These are phyloP conservation scores for Homalodisca vitripennis DNA, from an alignment of 1,140 invertebrate genomes.

Conservation along the genomic window DNA sequence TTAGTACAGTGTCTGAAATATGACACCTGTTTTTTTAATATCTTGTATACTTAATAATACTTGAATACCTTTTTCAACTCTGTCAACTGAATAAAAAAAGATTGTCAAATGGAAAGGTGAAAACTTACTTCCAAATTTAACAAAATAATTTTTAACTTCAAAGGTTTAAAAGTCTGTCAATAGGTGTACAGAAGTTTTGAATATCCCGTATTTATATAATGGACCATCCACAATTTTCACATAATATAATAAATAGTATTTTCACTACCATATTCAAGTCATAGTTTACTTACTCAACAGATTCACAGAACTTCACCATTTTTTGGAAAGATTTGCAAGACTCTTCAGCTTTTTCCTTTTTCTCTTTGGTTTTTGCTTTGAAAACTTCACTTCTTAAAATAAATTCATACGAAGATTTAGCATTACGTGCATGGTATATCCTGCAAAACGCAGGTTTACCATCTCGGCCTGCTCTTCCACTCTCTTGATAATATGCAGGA, in stretches of 20 bases:
- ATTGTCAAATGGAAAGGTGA: too few species aligned
- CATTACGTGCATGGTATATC: constrained; percentile 72
- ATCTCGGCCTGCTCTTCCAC: constrained; percentile 64
- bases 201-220: not conserved
- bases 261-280: not conserved
- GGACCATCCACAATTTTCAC: not conserved
- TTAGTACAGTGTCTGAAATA: too few species aligned
- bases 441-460: constrained; percentile 58
- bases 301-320: constrained; percentile 78
- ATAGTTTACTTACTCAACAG: constrained; percentile 52
- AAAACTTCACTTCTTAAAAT: constrained; percentile 68
- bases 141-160: not conserved
- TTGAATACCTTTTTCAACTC: too few species aligned
- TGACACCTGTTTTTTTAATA: too few species aligned
- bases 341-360: constrained; percentile 58
- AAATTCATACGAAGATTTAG: constrained; percentile 78
- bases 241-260: not conserved
- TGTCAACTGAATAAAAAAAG: too few species aligned
- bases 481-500: constrained; percentile 62
- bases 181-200: not conserved
- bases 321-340: constrained; percentile 69
- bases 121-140: too few species aligned
- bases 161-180: not conserved
- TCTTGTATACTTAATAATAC: too few species aligned
- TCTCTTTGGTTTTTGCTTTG: constrained; percentile 55